phyloP scores from a whole-genome alignment of 2,888 invertebrate species.

The Eristalis pertinax region DNA sequence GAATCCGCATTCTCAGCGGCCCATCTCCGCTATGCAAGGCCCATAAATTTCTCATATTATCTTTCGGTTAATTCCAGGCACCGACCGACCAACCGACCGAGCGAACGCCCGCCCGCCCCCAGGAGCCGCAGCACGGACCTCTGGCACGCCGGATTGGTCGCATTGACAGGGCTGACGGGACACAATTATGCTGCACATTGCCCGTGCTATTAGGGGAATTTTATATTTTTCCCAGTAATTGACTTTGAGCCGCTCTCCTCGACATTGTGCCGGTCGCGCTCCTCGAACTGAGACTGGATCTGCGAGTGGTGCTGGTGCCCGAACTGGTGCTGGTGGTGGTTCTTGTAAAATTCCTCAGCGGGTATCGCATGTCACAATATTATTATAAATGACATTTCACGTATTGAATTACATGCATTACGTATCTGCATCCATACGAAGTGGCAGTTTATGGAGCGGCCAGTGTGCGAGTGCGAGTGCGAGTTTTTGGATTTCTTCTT shows the following conservation, averaged over 20 bases:
- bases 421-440: constrained; percentile 14
- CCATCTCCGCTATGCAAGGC: constrained; percentile 39
- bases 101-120: no score
- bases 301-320: neutral
- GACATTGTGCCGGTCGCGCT: neutral
- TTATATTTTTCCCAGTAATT: constrained; percentile 49
- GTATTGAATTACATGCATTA: constrained; percentile 32
- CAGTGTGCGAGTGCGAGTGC: neutral
- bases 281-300: neutral
- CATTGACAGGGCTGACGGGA: constrained; percentile 24
- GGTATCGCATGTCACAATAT: constrained; percentile 44
- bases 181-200: neutral
- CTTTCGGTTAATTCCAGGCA: constrained; percentile 8
- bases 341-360: constrained; percentile 11
- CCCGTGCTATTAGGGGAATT: constrained; percentile 11
- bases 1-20: constrained; percentile 33
- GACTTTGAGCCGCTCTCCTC: constrained; percentile 51
- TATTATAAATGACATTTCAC: constrained; percentile 50
- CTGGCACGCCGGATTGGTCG: neutral
- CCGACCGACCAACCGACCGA: neutral
- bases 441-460: constrained; percentile 21
- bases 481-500: neutral
- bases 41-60: constrained; percentile 64
- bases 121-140: neutral
- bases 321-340: neutral